Percentiles rank a stretch among this genome's conserved stretches.
Conservation (phyloP, 92 coral and sea anemone species). For the Zoanthus solanderi region DNA sequence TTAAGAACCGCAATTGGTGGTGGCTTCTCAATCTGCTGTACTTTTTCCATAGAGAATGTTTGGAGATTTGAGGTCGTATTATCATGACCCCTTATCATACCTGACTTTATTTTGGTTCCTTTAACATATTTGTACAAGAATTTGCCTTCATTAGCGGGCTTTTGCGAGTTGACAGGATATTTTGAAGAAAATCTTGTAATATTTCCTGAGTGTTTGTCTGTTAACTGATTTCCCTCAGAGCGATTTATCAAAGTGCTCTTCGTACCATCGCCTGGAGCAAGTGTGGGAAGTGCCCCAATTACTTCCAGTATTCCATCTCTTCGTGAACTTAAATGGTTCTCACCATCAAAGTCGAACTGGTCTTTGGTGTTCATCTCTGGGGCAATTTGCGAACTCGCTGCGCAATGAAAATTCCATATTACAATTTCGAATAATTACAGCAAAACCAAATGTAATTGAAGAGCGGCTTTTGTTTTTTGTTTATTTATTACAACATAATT, state of each 20-base stretch:
- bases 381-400: background rate
- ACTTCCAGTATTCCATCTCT: slow-evolving; percentile 35
- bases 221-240: background rate
- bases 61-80: slow-evolving; percentile 46
- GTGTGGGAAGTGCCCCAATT: slow-evolving; percentile 20
- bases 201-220: background rate
- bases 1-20: slow-evolving; percentile 72
- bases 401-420: background rate
- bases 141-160: background rate
- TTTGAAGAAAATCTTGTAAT: background rate
- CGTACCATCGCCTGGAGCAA: background rate
- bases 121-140: slow-evolving; percentile 11
- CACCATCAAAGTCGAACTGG: background rate
- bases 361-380: background rate
- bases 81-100: slow-evolving; percentile 14
- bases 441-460: too few relatives aligned
- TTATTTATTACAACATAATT: too few relatives aligned
- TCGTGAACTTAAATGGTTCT: background rate
- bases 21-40: slow-evolving; percentile 68
- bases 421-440: background rate
- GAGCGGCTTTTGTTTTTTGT: too few relatives aligned
- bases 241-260: background rate
- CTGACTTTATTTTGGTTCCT: slow-evolving; percentile 37
- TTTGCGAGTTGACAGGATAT: background rate
- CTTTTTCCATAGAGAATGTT: slow-evolving; percentile 62